Conservation (phyloP, 2,888 invertebrate genomes). For the Dendrolimus houi region DNA sequence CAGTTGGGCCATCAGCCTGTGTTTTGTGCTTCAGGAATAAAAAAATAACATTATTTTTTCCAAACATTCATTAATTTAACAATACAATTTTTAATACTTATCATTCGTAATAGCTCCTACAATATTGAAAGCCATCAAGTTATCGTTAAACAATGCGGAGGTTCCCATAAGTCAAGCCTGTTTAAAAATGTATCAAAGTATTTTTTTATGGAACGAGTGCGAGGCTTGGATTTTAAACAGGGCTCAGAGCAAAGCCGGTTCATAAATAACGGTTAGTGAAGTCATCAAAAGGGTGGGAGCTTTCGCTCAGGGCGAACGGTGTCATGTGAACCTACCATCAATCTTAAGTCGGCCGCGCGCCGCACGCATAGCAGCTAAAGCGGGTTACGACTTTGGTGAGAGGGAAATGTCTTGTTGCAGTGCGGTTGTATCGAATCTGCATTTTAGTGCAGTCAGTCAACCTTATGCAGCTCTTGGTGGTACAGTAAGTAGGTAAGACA, state of each 20-base stretch:
- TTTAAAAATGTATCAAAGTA: conserved; percentile 42
- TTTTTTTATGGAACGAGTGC: conserved; percentile 17
- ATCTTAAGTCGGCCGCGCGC: conserved; percentile 51
- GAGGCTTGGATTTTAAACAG: conserved; percentile 33
- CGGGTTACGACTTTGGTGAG: conserved; percentile 11
- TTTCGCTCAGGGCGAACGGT: conserved; percentile 57
- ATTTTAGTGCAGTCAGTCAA: neutral
- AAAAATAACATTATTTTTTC: no score
- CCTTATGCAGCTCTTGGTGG: no score
- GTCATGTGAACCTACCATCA: conserved; percentile 72
- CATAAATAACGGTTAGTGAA: conserved; percentile 72
- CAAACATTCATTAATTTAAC: no score
- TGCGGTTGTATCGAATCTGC: neutral
- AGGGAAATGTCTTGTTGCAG: conserved; percentile 4
- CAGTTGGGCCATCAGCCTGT: no score
- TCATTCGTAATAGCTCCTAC: no score
- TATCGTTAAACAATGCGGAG: no score
- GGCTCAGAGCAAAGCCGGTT: conserved; percentile 55
- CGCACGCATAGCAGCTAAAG: conserved; percentile 42
- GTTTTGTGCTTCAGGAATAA: no score
- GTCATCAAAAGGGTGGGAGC: conserved; percentile 69
- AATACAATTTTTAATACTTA: no score
- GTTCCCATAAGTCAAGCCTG: neutral
- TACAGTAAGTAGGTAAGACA: no score
- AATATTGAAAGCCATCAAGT: no score